Evolutionary conservation across 2,797 vertebrate genomes (phyloP), one percentile per base, ranked within the genome.

Genomic region (Pipistrellus kuhlii): DNA sequence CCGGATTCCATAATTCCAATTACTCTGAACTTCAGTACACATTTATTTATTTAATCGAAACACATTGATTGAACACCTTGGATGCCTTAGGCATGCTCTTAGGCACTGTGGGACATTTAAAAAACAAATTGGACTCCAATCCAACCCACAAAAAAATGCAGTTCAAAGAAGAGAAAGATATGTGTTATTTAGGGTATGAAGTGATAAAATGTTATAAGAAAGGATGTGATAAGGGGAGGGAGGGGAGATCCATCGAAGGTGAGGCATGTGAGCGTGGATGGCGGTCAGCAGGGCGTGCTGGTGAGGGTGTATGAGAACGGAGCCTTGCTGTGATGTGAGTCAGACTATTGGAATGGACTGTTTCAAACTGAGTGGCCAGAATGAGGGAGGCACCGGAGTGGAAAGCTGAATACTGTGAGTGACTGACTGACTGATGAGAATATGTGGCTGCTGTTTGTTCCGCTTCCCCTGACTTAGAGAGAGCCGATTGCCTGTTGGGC

Each of bases 11-110:
- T 38, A 76, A 84, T 91, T 88, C 44, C 8, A 41, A 38, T 64
- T 69, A 48, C 25, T 90, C 8, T 92, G 62, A 90, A 64, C 62
- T 75, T 92, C 57, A 91, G 32, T 44, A 71, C 75, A 80, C 87
- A 92, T 44, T 55, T 71, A 59, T 64, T 35, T 25, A 68, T 72
- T 46, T 55, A 21, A 73, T 62, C n/a, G 35, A 32, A 20, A 27
- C 64, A 75, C 18, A n/a, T 62, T 59, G 84, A 35, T 4, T 66
- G 25, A 88, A 30, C 3, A 71, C 32, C 11, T 32, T 8, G 35
- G 10, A 57, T 46, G 32, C 12, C 17, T 57, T 11, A 85, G 11
- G 20, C 12, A 23, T 27, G 55, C 23, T 12, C 8, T 68, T 69
- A 95, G 12, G 27, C 69, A 73, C 20, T 59, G 20, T 6, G 18